phyloP scores from a whole-genome alignment of 2,113 vertebrate species.

The Beaufortia kweichowensis region DNA sequence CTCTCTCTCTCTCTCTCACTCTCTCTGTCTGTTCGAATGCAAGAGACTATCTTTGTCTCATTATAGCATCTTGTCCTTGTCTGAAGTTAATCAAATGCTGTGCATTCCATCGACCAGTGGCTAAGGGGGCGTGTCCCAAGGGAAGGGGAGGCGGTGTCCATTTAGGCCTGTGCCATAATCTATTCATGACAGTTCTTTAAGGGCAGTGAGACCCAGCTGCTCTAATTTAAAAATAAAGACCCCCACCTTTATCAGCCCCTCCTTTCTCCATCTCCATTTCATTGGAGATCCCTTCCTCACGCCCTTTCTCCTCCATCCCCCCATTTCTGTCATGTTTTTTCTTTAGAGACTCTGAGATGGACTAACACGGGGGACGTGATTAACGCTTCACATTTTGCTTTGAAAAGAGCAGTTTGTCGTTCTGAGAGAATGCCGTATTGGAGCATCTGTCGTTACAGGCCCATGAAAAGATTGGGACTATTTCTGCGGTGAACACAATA shows the following conservation, averaged over 20 bases:
- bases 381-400: constrained; percentile 30
- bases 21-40: not conserved
- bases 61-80: constrained; percentile 50
- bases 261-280: constrained; percentile 63
- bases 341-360: not conserved
- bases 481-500: constrained; percentile 13
- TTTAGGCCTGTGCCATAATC: constrained; percentile 75
- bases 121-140: constrained; percentile 62
- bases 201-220: constrained; percentile 79
- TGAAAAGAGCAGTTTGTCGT: constrained; percentile 37
- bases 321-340: constrained; percentile 57
- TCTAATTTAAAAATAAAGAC: constrained; percentile 84
- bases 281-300: constrained; percentile 67
- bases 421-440: constrained; percentile 55
- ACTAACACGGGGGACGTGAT: constrained; percentile 26
- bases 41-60: constrained; percentile 29
- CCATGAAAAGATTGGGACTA: constrained; percentile 11
- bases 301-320: constrained; percentile 74
- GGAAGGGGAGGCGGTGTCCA: constrained; percentile 54
- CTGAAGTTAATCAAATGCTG: constrained; percentile 47
- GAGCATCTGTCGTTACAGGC: constrained; percentile 49
- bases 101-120: constrained; percentile 70
- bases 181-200: constrained; percentile 76
- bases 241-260: constrained; percentile 71
- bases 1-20: not conserved